Evolutionary conservation across 2,888 invertebrate genomes (phyloP).

Genomic region (Eupithecia subumbrata): DNA sequence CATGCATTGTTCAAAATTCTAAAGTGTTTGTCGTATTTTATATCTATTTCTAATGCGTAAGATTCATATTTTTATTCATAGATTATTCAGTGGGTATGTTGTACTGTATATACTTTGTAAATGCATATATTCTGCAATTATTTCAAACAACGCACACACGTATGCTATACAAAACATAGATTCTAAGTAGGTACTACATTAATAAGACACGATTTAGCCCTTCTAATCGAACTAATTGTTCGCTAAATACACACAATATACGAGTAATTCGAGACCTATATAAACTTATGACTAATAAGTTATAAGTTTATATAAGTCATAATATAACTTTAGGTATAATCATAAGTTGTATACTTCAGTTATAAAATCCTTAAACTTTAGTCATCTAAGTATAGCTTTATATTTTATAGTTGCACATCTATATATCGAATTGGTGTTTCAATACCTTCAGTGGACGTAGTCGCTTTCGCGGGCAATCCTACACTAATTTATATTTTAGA

Average conservation of each 20-base stretch:
- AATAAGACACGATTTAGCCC: constrained; percentile 68
- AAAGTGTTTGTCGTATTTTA: not conserved
- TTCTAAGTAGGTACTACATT: constrained; percentile 49
- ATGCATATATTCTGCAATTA: constrained; percentile 25
- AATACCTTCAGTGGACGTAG: constrained; percentile 81
- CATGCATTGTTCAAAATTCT: constrained; percentile 36
- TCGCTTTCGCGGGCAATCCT: constrained; percentile 69
- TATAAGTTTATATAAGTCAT: constrained; percentile 17
- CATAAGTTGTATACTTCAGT: constrained; percentile 13
- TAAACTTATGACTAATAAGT: not conserved
- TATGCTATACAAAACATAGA: constrained; percentile 31
- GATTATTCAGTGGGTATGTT: not conserved
- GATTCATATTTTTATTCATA: not conserved
- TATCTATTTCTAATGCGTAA: not conserved
- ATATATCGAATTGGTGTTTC: constrained; percentile 73
- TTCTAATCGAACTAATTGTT: constrained; percentile 43
- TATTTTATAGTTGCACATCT: constrained; percentile 50
- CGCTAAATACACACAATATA: constrained; percentile 37
- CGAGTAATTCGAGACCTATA: constrained; percentile 38
- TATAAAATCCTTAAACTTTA: not conserved
- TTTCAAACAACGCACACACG: constrained; percentile 35
- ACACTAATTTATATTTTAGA: constrained; percentile 30
- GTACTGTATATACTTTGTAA: constrained; percentile 18
- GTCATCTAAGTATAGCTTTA: not conserved
- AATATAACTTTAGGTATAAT: constrained; percentile 23